Evolutionary conservation across 1,140 invertebrate species (phyloP).

Genomic region (Drosophila rufa): DNA sequence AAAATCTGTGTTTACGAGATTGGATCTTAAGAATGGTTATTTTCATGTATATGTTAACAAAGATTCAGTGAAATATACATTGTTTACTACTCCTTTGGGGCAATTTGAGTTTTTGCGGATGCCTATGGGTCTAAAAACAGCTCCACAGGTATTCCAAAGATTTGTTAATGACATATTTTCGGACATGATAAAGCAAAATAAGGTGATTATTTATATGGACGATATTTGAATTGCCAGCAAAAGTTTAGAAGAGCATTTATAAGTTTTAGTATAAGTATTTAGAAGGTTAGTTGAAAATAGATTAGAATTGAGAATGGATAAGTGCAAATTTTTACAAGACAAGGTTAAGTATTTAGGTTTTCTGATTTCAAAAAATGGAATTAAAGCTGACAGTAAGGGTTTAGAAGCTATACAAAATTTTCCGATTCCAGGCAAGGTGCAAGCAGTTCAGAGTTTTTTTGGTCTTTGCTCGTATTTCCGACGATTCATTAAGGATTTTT

Average conservation of each 20-base stretch:
- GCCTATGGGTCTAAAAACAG: too few species aligned
- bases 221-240: not conserved
- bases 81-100: too few species aligned
- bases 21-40: too few species aligned
- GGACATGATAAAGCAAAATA: not conserved
- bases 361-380: not conserved
- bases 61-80: too few species aligned
- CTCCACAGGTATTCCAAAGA: too few species aligned
- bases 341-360: not conserved
- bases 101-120: too few species aligned
- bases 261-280: not conserved
- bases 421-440: not conserved
- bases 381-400: not conserved
- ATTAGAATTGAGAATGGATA: not conserved
- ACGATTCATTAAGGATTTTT: slow-evolving; percentile 1
- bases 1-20: too few species aligned
- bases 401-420: not conserved
- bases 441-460: not conserved
- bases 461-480: not conserved
- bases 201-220: not conserved
- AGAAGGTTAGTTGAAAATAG: not conserved
- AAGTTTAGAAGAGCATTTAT: not conserved
- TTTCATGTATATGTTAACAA: too few species aligned
- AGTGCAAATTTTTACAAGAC: slow-evolving; percentile 2
- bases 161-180: not conserved